phyloP scores from a whole-genome alignment of 1,140 invertebrate genomes.

The Meloidogyne exigua region DNA sequence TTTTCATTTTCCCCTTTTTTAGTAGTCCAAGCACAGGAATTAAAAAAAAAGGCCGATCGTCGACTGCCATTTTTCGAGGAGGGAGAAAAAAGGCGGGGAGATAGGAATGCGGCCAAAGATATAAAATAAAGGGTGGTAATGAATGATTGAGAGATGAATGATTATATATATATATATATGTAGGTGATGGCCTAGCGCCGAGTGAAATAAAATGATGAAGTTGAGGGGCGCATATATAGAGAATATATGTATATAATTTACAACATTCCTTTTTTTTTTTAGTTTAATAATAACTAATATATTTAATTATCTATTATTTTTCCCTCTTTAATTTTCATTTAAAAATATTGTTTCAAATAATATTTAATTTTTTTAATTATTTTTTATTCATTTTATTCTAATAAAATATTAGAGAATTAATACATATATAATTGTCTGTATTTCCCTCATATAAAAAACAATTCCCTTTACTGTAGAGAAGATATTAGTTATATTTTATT shows the following conservation, averaged over 20 bases:
- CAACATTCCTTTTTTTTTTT: constrained; percentile 1
- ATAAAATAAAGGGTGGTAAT: background rate
- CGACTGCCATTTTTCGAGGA: background rate
- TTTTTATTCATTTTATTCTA: no score
- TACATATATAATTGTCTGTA: no score
- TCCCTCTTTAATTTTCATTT: background rate
- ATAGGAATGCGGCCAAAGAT: background rate
- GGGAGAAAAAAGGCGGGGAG: background rate
- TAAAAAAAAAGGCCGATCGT: background rate
- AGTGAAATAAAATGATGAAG: background rate
- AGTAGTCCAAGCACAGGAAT: background rate
- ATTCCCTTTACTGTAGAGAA: no score
- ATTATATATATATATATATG: no score
- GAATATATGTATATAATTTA: background rate
- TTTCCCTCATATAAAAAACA: no score
- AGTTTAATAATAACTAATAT: no score
- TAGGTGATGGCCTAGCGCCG: background rate
- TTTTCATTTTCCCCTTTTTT: background rate
- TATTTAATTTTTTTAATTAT: no score
- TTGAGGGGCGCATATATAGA: background rate
- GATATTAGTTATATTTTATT: no score
- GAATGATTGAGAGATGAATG: background rate
- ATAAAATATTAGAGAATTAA: no score
- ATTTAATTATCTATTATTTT: background rate
- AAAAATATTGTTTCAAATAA: background rate